These are phyloP conservation scores for Trichogramma evanescens DNA, from an alignment of 2,888 invertebrate genomes.

Conservation along the genomic window DNA sequence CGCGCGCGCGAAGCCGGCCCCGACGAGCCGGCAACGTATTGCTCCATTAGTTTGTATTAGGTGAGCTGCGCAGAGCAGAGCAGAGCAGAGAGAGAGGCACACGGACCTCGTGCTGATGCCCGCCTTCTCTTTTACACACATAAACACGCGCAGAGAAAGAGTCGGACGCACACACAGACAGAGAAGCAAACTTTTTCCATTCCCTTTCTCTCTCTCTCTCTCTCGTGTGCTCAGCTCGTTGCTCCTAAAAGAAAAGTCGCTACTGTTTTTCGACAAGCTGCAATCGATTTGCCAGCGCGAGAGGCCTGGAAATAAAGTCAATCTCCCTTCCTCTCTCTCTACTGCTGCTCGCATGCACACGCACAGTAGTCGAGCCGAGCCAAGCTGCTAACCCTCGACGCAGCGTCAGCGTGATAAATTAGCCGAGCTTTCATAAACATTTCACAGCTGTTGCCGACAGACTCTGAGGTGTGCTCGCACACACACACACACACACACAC, in stretches of 20 bases:
- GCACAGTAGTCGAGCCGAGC: not conserved
- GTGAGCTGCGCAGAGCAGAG: not conserved
- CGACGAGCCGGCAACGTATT: not conserved
- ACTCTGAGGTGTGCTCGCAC: no score
- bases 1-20: no score
- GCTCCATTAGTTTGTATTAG: slow-evolving; percentile 17
- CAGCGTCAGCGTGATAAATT: slow-evolving; percentile 36
- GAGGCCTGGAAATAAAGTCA: slow-evolving; percentile 15
- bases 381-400: no score
- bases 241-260: slow-evolving; percentile 9
- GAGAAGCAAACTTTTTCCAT: slow-evolving; percentile 3
- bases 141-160: no score
- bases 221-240: no score
- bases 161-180: no score
- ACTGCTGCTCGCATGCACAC: slow-evolving; percentile 5
- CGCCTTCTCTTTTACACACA: not conserved
- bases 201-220: not conserved
- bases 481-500: no score
- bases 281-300: slow-evolving; percentile 11
- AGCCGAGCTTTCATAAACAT: slow-evolving; percentile 46
- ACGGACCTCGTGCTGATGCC: not conserved
- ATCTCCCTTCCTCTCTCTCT: slow-evolving; percentile 13
- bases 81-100: no score
- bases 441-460: slow-evolving; percentile 45
- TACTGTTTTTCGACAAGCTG: slow-evolving; percentile 4